Base-by-base conservation (phyloP, 2,113 vertebrate genomes). In the Xiphophorus hellerii region DNA sequence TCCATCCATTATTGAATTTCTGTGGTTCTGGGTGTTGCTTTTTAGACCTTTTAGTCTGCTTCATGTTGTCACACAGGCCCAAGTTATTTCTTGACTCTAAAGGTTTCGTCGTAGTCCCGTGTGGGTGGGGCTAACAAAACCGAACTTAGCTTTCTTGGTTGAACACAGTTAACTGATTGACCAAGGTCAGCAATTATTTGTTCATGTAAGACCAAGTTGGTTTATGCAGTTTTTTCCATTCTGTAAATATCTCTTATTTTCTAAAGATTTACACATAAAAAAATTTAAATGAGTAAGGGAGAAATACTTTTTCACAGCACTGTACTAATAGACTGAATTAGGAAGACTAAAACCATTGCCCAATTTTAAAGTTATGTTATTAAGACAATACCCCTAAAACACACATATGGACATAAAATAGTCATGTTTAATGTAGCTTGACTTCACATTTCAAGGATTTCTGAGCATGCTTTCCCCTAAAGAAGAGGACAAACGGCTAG, bases 401-500 rank as follows among this genome's bases (percentile, higher is more conserved):
- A 48, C 5, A 5, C 17, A 42, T 42, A 42, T 42, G 14, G 13
- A 42, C 13, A 42, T 42, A 15, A 42, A 42, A 42, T 42, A 42
- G 39, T 42, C 35, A 14, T 20, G 4, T 48, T 48, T 48, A 48
- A 20, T 17, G 20, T 48, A 6, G 17, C 5, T 48, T 48, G 44
- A 48, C 14, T 20, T 20, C 1, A 25, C 11, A n/a, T 28, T 33
- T 28, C 0, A 44, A 70, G 70, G 62, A 14, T 66, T 63, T n/a
- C 7, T 54, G 9, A 60, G 3, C 1, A 4, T 77, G 5, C 5
- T 54, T 65, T 17, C 13, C 69, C 35, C 15, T 67, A 39, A 73
- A 69, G 3, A 69, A 67, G 30, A 61, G 1, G 10, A 80, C 35
- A 70, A 71, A 22, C 22, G 2, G 42, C 65, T 72, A 54, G 58